Evolutionary conservation across 2,888 invertebrate genomes (phyloP), one percentile per base, ranked within the genome.

Genomic region (Ypsolopha scabrella): DNA sequence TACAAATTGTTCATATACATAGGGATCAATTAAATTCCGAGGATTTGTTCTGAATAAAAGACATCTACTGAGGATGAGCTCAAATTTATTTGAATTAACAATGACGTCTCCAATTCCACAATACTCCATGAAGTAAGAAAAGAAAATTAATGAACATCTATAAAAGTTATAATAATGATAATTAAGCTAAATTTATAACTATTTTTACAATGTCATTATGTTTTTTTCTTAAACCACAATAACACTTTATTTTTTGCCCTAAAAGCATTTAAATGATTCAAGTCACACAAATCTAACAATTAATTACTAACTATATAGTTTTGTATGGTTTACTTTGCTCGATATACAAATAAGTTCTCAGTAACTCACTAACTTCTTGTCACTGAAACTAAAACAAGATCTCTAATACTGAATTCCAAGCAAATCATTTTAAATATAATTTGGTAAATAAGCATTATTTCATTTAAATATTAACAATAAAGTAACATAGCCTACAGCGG

Each of bases 281-380:
- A 83, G 79, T 83, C 86, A 86, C 85, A 86, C 86, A 83, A 82
- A 80, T 86, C 86, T 86, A 86, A 86, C 85, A 83, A 86, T 86
- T 83, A 85, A 79, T 82, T 80, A 85, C 83, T 81, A 82, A 73
- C 82, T 85, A 83, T 74, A 77, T 82, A 80, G 70, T 75, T 85
- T 51, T 83, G 79, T 81, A 80, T 79, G 72, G 66, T 81, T 77
- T 79, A 80, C 63, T 82, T 83, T 83, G 82, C 85, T 86, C 78
- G 79, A 82, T 85, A 82, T 83, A 86, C 82, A 85, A 80, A 83
- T 80, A 81, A 78, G 67, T 75, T 61, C 44, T 64, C 68, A 72
- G 76, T 70, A 70, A 76, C 73, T 63, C 64, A 63, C 72, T 73
- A 73, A 66, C 61, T 35, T 67, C 61, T 69, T 68, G 69, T 70